Evolutionary conservation across 2,888 invertebrate genomes (phyloP), one percentile per base, ranked within the genome.

Genomic region (Drosophila meridiana): DNA sequence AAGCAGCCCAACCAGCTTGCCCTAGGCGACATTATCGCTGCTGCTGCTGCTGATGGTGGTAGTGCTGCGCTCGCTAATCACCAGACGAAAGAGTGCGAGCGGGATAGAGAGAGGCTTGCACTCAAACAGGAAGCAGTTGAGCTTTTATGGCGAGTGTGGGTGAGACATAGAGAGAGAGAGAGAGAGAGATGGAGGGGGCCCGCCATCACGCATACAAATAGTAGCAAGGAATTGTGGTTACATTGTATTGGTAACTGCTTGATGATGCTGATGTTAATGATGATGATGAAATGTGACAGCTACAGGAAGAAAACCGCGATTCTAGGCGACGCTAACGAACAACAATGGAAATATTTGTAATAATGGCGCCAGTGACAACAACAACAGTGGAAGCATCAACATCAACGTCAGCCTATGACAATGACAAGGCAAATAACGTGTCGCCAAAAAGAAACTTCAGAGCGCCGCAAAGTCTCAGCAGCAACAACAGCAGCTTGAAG

Each of bases 371-470:
- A 82, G 55, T 78, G 74, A 78, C 78, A 78, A 78, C 64, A 70
- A 57, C 62, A 66, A 43, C 43, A 69, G 34, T 40, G 63, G 36
- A 28, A 67, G 52, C 71, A 67, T 72, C 73, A 74, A 82, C 62
- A 68, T 78, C 78, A 79, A 78, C 71, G 74, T 81, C 72, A 73
- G 79, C 67, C 74, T 67, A 80, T 73, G 83, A 84, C 87, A 83
- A 87, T 82, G 84, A 80, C 87, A 78, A 82, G 72, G 75, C 75
- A 84, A 87, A 83, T 82, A 83, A 77, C 71, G 73, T 66, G 73
- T 66, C 56, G 74, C 74, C 71, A 57, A 67, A 65, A 69, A 50
- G 61, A 73, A 76, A 70, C 78, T 85, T 79, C 42, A 53, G 61
- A 61, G 63, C 68, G 62, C 52, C 74, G 38, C 43, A 43, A 36